Evolutionary conservation across 2,113 vertebrate genomes (phyloP).

Genomic region (Thymallus thymallus): DNA sequence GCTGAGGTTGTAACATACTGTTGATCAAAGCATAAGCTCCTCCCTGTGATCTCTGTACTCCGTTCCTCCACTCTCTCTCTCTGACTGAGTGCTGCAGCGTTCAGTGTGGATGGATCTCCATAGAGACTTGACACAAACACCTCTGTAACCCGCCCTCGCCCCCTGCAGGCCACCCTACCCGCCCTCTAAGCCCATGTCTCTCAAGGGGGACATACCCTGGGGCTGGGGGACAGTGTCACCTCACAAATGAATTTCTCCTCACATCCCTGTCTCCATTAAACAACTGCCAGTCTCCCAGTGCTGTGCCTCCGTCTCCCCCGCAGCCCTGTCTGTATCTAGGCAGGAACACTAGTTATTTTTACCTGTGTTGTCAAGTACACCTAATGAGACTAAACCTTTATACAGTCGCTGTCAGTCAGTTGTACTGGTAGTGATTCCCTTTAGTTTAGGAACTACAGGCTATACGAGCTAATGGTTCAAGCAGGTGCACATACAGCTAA

Average conservation of each 20-base stretch:
- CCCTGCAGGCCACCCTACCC: conserved; percentile 32
- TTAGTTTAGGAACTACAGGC: no score
- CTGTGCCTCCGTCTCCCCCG: conserved; percentile 65
- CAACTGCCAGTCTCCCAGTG: conserved; percentile 51
- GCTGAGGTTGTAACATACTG: no score
- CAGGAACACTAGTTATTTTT: no score
- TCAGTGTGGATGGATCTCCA: conserved; percentile 55
- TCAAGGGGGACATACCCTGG: conserved; percentile 53
- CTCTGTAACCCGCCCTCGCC: no score
- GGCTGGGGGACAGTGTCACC: conserved; percentile 38
- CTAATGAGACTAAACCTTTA: no score
- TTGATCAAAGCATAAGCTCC: no score
- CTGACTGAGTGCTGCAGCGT: conserved; percentile 4
- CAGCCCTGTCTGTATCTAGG: conserved; percentile 23
- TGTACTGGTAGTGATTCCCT: no score
- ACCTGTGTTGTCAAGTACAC: no score
- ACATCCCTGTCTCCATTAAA: conserved; percentile 41
- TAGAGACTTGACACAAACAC: conserved; percentile 50
- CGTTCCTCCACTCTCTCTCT: neutral
- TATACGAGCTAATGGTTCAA: no score
- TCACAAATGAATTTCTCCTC: conserved; percentile 36
- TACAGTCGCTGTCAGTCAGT: no score
- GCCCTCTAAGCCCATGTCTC: conserved; percentile 35
- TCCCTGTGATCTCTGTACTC: no score
- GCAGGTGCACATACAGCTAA: no score